A percentile compares a stretch with the other conserved stretches of the same genome.
Evolutionary conservation across 2,888 invertebrate species (phyloP).

Genomic region (Diloba caeruleocephala): DNA sequence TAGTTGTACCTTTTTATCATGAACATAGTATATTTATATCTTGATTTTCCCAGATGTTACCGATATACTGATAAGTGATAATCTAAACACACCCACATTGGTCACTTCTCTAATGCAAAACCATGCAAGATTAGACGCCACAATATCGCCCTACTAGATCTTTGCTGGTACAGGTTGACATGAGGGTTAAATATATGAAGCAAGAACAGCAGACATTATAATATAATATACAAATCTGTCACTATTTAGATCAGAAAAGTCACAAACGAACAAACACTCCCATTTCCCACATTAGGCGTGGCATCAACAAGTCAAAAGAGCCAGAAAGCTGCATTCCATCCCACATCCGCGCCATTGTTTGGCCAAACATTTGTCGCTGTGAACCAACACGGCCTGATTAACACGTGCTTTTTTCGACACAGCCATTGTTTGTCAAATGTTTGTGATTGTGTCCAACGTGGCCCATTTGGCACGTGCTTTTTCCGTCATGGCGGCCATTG

Average conservation of each 20-base stretch:
- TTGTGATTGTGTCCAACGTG: slow-evolving; percentile 30
- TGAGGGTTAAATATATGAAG: no score
- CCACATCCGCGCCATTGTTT: slow-evolving; percentile 51
- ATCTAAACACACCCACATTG: no score
- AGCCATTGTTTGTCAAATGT: slow-evolving; percentile 42
- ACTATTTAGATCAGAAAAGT: background rate
- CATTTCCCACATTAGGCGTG: slow-evolving; percentile 37
- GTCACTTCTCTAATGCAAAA: no score
- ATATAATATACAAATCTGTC: no score
- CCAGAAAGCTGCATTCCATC: slow-evolving; percentile 46
- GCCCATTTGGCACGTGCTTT: slow-evolving; percentile 55
- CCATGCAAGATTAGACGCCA: no score
- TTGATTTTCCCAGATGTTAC: no score
- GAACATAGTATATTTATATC: no score
- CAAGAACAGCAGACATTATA: no score
- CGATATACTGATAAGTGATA: no score
- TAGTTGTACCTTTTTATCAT: no score
- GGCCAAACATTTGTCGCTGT: slow-evolving; percentile 38
- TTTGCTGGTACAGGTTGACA: no score
- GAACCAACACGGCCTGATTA: slow-evolving; percentile 35
- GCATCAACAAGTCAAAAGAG: slow-evolving; percentile 22
- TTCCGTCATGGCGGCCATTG: slow-evolving; percentile 41
- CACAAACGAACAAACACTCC: slow-evolving; percentile 33
- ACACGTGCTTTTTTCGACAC: slow-evolving; percentile 36
- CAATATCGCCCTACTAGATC: no score